Evolutionary conservation across 2,888 invertebrate genomes (phyloP).

Genomic region (Aradus depressus): DNA sequence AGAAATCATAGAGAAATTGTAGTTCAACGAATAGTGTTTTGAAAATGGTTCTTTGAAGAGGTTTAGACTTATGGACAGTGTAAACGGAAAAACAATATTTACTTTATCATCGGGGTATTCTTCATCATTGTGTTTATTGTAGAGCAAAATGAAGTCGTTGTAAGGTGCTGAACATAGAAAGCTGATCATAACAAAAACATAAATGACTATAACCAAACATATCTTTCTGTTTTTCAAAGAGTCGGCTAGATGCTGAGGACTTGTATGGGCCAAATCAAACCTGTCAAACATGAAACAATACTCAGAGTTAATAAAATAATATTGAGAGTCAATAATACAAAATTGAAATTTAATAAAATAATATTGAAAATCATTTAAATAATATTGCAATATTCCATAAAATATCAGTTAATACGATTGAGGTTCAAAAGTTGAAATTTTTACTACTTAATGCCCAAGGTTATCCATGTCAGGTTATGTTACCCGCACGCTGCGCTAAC

Average conservation of each 20-base stretch:
- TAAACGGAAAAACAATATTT: no score
- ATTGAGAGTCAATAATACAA: background rate
- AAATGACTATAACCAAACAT: constrained; percentile 2
- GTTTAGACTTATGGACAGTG: no score
- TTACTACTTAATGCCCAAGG: no score
- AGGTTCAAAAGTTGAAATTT: background rate
- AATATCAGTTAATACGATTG: background rate
- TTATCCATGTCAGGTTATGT: no score
- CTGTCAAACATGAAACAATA: constrained; percentile 5
- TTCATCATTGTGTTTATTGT: no score
- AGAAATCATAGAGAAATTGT: no score
- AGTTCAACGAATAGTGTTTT: no score
- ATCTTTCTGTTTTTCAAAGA: constrained; percentile 10
- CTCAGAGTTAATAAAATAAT: background rate
- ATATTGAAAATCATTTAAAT: background rate
- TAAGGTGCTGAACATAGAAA: constrained; percentile 2
- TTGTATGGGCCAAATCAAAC: constrained; percentile 21
- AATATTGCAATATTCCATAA: background rate
- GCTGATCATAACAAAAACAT: background rate
- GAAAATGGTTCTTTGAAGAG: no score
- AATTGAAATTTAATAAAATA: background rate
- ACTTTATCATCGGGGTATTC: no score
- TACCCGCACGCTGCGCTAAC: no score
- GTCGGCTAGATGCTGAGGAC: constrained; percentile 16
- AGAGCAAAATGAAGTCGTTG: constrained; percentile 8